Percentiles rank a stretch among this genome's conserved stretches.
Conservation (phyloP, 1,140 invertebrate species). For the Listronotus bonariensis region DNA sequence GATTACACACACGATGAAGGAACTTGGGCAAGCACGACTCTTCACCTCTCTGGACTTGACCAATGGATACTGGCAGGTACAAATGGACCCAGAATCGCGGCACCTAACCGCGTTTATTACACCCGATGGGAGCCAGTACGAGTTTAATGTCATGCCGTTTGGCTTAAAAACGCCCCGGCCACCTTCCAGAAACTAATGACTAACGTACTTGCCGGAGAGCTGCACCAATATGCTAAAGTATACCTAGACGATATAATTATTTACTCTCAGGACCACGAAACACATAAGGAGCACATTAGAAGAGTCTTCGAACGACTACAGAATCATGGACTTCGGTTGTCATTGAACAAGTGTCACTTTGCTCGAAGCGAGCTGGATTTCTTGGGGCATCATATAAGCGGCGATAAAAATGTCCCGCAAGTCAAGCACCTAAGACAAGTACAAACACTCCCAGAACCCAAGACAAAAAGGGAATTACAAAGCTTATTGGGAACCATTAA, state of each 20-base stretch:
- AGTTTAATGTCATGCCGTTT: constrained; percentile 45
- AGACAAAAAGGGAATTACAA: constrained; percentile 32
- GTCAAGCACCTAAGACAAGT: constrained; percentile 7
- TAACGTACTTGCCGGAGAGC: constrained; percentile 29
- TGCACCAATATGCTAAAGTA: constrained; percentile 28
- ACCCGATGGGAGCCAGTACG: constrained; percentile 29
- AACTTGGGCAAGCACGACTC: constrained; percentile 22
- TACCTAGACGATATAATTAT: constrained; percentile 32
- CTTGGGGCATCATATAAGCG: constrained; percentile 17
- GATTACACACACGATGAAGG: constrained; percentile 23
- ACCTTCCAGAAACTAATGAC: constrained; percentile 40
- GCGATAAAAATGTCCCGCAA: constrained; percentile 7
- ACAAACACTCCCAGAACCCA: neutral
- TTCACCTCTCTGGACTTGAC: constrained; percentile 42
- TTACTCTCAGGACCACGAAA: neutral
- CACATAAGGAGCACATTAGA: constrained; percentile 6
- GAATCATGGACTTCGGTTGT: constrained; percentile 2
- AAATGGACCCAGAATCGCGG: constrained; percentile 19
- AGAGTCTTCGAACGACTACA: constrained; percentile 15
- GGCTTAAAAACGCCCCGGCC: constrained; percentile 40
- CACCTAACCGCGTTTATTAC: constrained; percentile 45
- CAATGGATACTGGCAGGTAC: constrained; percentile 47
- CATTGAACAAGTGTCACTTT: constrained; percentile 20
- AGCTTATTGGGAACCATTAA: constrained; percentile 38
- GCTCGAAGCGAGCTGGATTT: neutral